Evolutionary conservation across 2,888 invertebrate species (phyloP), one percentile per base, ranked within the genome.

Genomic region (Hydraecia micacea): DNA sequence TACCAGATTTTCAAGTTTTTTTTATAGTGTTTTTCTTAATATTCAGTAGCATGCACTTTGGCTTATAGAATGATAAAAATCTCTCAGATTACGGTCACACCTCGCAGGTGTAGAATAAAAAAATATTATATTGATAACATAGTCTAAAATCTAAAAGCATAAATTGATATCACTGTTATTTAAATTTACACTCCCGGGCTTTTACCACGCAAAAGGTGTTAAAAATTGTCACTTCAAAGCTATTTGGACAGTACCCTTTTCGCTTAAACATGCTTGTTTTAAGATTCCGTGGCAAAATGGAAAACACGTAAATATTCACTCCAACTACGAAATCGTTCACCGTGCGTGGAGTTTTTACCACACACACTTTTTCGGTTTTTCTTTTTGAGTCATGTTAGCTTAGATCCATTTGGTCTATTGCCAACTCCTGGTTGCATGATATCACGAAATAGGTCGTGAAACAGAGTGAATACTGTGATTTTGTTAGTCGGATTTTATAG

Each of bases 401-500:
- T 52, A 28, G 25, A 76, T 3, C 25, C 18, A 32, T 63, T 75
- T 28, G 15, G 11, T n/a, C 11, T 46, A n/a, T 77, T 28, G 66
- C 18, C 15, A 46, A 77, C 15, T 77, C 7, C 46, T 46, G 11
- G 52, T 52, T 55, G 52, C 81, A 39, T 67, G 28, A 36, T 52
- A 70, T 66, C 55, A 32, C 25, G 52, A 52, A 77, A 83, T 72
- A 69, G 68, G 52, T 42, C 72, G 68, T 65, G 28, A 58, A 65
- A 58, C 32, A 15, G 32, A 62, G 36, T 55, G 15, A 13, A 5
- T 5, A 21, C 46, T 39, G 11, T 18, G 3, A 36, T 60, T 79
- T 60, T 39, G n/a, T 28, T 65, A 55, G 58, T 46, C 13, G 18
- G 18, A 25, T 15, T 80, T 79, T 58, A 80, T 72, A 15, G 80